A percentile compares a stretch with the other conserved stretches of the same genome.
Conservation (phyloP, 2,888 invertebrate genomes). For the Alitta virens region DNA sequence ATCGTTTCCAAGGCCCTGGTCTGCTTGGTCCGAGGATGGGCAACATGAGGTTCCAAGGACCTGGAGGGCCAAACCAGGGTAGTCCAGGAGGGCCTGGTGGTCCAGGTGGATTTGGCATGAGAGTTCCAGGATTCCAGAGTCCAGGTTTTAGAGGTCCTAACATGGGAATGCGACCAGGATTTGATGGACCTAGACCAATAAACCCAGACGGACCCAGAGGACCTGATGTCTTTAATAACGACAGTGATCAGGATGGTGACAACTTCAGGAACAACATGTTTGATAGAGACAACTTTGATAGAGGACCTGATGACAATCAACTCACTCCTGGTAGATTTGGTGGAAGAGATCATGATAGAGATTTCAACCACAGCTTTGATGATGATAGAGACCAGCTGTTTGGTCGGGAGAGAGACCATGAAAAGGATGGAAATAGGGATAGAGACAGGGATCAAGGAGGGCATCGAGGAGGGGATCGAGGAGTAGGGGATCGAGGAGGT, state of each 20-base stretch:
- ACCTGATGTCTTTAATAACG: background rate
- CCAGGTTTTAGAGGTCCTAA: slow-evolving; percentile 14
- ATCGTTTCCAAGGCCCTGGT: slow-evolving; percentile 1
- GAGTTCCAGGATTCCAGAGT: background rate
- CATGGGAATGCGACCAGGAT: slow-evolving; percentile 9
- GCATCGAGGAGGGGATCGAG: background rate
- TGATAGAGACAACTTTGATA: background rate
- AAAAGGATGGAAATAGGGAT: background rate
- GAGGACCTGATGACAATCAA: background rate
- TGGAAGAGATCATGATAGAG: background rate
- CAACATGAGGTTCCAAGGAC: slow-evolving; percentile 2
- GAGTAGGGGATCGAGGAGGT: too few species aligned
- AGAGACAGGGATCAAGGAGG: slow-evolving; percentile 2
- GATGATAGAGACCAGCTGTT: background rate
- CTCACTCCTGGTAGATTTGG: background rate
- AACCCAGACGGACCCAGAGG: slow-evolving; percentile 1
- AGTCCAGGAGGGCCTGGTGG: background rate
- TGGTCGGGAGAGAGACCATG: background rate
- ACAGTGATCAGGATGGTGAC: background rate
- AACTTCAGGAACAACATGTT: background rate
- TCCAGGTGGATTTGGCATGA: background rate
- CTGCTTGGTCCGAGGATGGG: background rate
- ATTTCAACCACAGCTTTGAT: background rate
- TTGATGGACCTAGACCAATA: slow-evolving; percentile 1
- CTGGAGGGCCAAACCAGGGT: background rate